A percentile compares a stretch with the other conserved stretches of the same genome.
Conservation (phyloP, 2,888 invertebrate species). For the Holacanthella duospinosa region DNA sequence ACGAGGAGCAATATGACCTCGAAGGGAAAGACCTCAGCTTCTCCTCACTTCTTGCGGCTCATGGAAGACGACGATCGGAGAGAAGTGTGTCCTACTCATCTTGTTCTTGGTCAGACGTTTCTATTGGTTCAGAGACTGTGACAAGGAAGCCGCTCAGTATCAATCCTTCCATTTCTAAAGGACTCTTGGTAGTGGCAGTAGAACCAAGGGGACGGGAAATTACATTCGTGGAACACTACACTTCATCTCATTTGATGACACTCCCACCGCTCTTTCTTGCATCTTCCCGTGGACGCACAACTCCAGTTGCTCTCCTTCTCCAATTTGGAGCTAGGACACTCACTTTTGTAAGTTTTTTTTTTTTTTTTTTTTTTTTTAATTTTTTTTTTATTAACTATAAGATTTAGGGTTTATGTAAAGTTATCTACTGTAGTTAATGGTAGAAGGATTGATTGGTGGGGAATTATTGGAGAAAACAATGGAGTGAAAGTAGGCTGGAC, state of each 20-base stretch:
- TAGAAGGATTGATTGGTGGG: no score
- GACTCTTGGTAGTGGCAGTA: conserved; percentile 37
- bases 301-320: conserved; percentile 47
- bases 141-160: conserved; percentile 36
- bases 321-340: conserved; percentile 47
- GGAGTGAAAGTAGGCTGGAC: neutral
- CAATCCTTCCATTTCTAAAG: conserved; percentile 37
- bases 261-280: conserved; percentile 52
- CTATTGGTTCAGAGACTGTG: conserved; percentile 36
- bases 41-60: conserved; percentile 37
- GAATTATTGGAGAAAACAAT: neutral
- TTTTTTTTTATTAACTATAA: no score
- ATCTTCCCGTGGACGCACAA: conserved; percentile 47
- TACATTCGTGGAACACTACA: conserved; percentile 43
- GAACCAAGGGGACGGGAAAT: conserved; percentile 38
- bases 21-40: conserved; percentile 38
- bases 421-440: no score
- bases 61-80: conserved; percentile 36
- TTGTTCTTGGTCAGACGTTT: conserved; percentile 38
- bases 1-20: conserved; percentile 37
- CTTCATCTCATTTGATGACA: conserved; percentile 46
- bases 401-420: no score
- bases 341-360: conserved; percentile 23
- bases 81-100: conserved; percentile 38
- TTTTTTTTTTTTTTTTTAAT: no score